A percentile compares a stretch with the other conserved stretches of the same genome.
Conservation (phyloP, 2,113 vertebrate genomes). For the Macrotis lagotis region DNA sequence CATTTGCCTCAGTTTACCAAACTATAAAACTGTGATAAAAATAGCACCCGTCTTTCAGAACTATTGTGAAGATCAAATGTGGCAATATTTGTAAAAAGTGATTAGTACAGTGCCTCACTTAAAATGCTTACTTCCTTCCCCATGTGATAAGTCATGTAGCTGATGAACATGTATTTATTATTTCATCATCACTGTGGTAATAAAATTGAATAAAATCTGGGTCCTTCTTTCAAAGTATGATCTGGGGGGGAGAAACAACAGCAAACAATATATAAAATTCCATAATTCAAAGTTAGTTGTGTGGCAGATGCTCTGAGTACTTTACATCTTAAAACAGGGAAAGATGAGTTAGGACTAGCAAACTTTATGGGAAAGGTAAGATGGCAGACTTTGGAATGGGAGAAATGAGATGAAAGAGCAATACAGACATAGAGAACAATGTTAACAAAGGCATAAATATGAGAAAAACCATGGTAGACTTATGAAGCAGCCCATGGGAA, state of each 20-base stretch:
- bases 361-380: background rate
- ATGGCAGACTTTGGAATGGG: background rate
- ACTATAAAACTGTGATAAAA: background rate
- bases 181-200: background rate
- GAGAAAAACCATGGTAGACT: conserved; percentile 10
- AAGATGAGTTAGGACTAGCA: background rate
- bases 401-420: conserved; percentile 7
- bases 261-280: background rate
- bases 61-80: background rate
- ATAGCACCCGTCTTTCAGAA: background rate
- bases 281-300: background rate
- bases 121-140: background rate
- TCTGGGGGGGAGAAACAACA: background rate
- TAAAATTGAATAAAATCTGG: background rate
- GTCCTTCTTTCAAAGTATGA: background rate
- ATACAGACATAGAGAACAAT: background rate
- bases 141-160: background rate
- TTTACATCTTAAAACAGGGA: background rate
- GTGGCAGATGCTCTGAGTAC: background rate
- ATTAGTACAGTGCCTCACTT: background rate
- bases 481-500: background rate
- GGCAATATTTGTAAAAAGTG: background rate
- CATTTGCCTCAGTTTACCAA: background rate
- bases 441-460: background rate
- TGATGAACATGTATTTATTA: background rate